Evolutionary conservation across 2,797 vertebrate genomes (phyloP).

Genomic region (Threskiornis aethiopicus): DNA sequence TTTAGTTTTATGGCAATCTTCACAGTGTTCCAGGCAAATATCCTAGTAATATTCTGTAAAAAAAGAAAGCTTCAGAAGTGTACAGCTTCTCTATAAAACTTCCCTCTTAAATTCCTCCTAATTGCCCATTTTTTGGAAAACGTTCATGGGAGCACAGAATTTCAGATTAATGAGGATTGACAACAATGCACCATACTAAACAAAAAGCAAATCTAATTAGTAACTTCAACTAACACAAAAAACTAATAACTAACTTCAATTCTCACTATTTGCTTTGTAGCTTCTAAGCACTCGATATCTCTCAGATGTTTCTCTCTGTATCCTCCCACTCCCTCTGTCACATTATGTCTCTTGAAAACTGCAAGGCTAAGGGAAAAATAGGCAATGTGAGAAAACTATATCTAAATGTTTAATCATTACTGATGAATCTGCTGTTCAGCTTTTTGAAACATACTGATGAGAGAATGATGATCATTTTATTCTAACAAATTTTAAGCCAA

Average conservation of each 20-base stretch:
- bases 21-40: neutral
- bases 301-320: neutral
- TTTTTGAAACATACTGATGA: conserved; percentile 58
- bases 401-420: conserved; percentile 68
- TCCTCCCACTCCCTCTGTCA: neutral
- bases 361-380: conserved; percentile 34
- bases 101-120: neutral
- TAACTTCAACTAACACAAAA: neutral
- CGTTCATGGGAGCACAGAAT: neutral
- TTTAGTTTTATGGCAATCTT: neutral
- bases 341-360: conserved; percentile 36
- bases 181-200: neutral
- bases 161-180: neutral
- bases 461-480: conserved; percentile 51
- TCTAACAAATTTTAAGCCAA: conserved; percentile 62
- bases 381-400: conserved; percentile 52
- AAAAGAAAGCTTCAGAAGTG: neutral
- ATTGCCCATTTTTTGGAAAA: neutral
- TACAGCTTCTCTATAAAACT: neutral
- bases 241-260: neutral
- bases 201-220: conserved; percentile 8
- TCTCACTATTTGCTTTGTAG: neutral
- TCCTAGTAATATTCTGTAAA: neutral
- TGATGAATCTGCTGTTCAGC: conserved; percentile 52
- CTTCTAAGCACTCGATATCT: neutral